Evolutionary conservation across 2,113 vertebrate species (phyloP).

Genomic region (Montifringilla adamsi): DNA sequence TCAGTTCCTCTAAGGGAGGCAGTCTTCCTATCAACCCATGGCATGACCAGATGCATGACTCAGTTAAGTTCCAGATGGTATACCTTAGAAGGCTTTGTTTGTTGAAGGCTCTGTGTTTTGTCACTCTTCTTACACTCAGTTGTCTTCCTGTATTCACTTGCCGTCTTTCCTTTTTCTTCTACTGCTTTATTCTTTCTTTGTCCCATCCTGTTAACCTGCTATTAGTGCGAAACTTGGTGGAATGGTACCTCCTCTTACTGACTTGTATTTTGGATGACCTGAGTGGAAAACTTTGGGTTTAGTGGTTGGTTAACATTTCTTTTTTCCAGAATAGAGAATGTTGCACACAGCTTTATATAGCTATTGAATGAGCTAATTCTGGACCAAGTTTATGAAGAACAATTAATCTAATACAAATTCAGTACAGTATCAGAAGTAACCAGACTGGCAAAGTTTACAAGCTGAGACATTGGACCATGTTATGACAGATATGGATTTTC

Average conservation of each 20-base stretch:
- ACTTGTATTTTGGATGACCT: neutral
- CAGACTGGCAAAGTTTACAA: neutral
- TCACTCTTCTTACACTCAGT: neutral
- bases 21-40: neutral
- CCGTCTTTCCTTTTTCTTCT: neutral
- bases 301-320: neutral
- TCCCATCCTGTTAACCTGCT: neutral
- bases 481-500: neutral
- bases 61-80: neutral
- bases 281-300: neutral
- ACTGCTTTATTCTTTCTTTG: neutral
- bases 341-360: neutral
- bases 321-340: neutral
- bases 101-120: neutral
- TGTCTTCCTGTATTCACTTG: neutral
- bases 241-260: neutral
- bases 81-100: neutral
- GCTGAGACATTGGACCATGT: neutral
- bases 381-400: neutral
- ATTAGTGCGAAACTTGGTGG: neutral
- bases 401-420: neutral
- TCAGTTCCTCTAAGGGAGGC: neutral
- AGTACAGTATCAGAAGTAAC: neutral
- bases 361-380: neutral
- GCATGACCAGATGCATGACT: neutral